Base-by-base conservation (phyloP, 1,140 invertebrate species). In the Bombus pyrosoma region DNA sequence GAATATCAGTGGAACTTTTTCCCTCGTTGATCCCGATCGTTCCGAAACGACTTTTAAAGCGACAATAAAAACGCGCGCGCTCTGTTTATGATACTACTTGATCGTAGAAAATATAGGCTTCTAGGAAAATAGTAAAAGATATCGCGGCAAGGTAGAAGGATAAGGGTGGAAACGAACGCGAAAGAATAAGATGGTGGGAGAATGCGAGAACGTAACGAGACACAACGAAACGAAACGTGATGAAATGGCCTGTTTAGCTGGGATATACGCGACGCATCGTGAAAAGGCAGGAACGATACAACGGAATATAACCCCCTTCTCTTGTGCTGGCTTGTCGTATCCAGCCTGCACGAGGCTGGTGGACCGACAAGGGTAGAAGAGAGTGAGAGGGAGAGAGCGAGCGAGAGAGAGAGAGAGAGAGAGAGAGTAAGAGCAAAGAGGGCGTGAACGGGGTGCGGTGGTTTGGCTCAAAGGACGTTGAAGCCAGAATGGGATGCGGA, bases 401-500 rank as follows among this genome's bases (percentile, higher is more conserved):
- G n/a, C n/a, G n/a, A n/a, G n/a, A 6, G 76, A 37, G 80, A 47
- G 43, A 18, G 47, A 53, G 47, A 22, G 34, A 28, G 43, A 43
- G 72, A 79, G 32, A 66, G 62, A 69, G 73, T 2, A 22, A 6
- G 47, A 53, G 86, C 62, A 39, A 66, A 64, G 83, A 73, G 76
- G 72, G 84, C 53, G 87, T 59, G 80, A 88, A 78, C 69, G 79
- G 47, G 47, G 59, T 79, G 83, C 83, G 86, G 85, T 91, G 85
- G 80, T 87, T 92, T 87, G 76, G 86, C 81, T 91, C 91, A 90
- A 90, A 91, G 90, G 85, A 92, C 82, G 87, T 81, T 83, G 86
- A 90, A 90, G 89, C 83, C 80, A 80, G 86, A 90, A 91, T 88
- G 81, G 86, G 89, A 84, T 83, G 86, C 83, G 89, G 68, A 90